Evolutionary conservation across 2,888 invertebrate genomes (phyloP).

Genomic region (Drosophila quinaria): DNA sequence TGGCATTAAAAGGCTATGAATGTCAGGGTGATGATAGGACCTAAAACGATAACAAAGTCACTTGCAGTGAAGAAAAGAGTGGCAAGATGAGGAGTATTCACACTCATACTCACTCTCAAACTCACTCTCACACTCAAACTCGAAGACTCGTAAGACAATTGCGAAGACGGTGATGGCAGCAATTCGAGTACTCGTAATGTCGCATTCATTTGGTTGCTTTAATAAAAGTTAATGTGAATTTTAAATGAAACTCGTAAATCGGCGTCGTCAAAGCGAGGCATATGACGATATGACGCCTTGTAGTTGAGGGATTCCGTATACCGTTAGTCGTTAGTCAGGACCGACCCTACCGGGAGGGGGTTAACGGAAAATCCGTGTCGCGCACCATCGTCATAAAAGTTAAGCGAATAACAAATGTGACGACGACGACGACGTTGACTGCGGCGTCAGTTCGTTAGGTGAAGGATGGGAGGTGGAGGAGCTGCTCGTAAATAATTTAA

Average conservation of each 20-base stretch:
- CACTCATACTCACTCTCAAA: slow-evolving; percentile 2
- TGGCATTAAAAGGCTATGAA: slow-evolving; percentile 67
- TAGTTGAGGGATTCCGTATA: slow-evolving; percentile 40
- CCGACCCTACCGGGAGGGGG: slow-evolving; percentile 34
- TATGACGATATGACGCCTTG: slow-evolving; percentile 32
- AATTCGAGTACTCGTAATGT: slow-evolving; percentile 47
- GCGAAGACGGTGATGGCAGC: slow-evolving; percentile 39
- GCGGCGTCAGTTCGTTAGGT: slow-evolving; percentile 30
- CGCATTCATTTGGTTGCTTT: slow-evolving; percentile 68
- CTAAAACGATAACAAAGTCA: slow-evolving; percentile 51
- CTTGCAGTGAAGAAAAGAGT: slow-evolving; percentile 37
- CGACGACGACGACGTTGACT: slow-evolving; percentile 25
- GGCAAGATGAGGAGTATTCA: not conserved
- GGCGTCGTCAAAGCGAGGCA: slow-evolving; percentile 59
- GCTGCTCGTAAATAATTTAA: slow-evolving; percentile 79
- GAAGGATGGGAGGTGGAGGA: not conserved
- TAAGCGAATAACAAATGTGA: slow-evolving; percentile 81
- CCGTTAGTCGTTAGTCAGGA: slow-evolving; percentile 13
- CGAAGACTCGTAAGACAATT: slow-evolving; percentile 51
- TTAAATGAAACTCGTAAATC: slow-evolving; percentile 72
- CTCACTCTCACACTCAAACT: too few species aligned
- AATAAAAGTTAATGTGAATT: slow-evolving; percentile 77
- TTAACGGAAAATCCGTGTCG: slow-evolving; percentile 64
- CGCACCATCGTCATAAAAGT: slow-evolving; percentile 75
- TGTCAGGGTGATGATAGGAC: slow-evolving; percentile 40